Conservation (phyloP, 2,797 vertebrate genomes). For the Sebastes hubbsi region DNA sequence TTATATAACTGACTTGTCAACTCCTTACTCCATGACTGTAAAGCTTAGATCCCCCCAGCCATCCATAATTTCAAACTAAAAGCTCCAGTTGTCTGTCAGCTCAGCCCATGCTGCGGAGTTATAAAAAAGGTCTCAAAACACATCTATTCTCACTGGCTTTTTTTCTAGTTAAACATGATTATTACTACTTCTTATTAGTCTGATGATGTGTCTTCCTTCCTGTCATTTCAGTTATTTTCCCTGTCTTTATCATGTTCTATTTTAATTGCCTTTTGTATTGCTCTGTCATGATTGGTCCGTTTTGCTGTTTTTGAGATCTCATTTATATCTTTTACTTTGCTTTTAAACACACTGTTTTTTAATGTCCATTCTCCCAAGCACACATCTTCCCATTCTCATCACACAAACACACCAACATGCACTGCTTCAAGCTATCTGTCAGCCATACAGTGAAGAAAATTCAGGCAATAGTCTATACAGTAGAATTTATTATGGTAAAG, state of each 20-base stretch:
- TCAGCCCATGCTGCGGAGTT: conserved; percentile 10
- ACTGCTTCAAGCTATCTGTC: neutral
- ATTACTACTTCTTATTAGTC: conserved; percentile 1
- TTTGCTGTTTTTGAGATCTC: neutral
- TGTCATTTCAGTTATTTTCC: neutral
- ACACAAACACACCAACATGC: neutral
- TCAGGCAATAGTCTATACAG: neutral
- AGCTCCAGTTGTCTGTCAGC: conserved; percentile 31
- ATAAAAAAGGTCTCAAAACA: conserved; percentile 24
- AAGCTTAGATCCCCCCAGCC: neutral
- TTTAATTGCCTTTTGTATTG: conserved; percentile 6
- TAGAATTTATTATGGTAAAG: neutral
- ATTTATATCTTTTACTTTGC: neutral
- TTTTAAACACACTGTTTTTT: neutral
- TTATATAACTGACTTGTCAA: conserved; percentile 24
- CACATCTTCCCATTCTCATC: neutral
- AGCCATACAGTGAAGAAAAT: neutral
- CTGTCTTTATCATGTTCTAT: neutral
- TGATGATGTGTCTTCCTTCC: neutral
- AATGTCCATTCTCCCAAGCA: neutral
- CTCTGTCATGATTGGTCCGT: neutral
- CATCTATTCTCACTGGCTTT: neutral
- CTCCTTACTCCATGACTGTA: conserved; percentile 6
- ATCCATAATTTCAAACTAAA: conserved; percentile 34
- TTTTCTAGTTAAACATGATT: conserved; percentile 5